Base-by-base conservation (phyloP, 2,888 invertebrate species). In the Athripsodes cinereus region DNA sequence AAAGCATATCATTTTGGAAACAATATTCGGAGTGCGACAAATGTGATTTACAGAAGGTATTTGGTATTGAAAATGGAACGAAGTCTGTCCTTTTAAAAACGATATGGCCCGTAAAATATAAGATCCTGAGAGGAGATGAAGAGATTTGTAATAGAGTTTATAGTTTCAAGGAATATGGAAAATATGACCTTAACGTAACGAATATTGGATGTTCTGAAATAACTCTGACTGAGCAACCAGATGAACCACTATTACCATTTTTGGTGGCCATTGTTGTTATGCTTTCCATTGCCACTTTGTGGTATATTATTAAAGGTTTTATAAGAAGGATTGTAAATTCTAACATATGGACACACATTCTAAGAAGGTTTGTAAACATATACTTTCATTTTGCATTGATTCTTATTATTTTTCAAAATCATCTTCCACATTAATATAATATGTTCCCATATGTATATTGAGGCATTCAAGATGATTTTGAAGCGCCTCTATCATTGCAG, bases 191-290 rank as follows among this genome's bases (percentile, higher is more conserved):
- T 57, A 74, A 78, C 61, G 58, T 74, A 2, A 68, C 69, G 0
- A 64, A 70, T 1, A 67, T 65, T 6, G 51, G 61, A 13, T 79
- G 79, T 62, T 64, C 57, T 3, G 73, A 73, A 0, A 69, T 69
- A 20, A 78, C 76, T 74, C 74, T 72, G 0, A 75, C 74, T 11
- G 76, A 79, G 66, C 78, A 79, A 66, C 79, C 79, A 0, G 79
- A 79, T 52, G 78, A 77, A 1, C 75, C 76, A 0, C 69, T 69
- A 53, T 69, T 79, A 50, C 78, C 79, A 1, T 72, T 78, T 13
- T 66, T 79, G 53, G 76, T 75, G 0, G 71, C 76, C 0, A 72
- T 74, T 1, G 75, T 79, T 31, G 73, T 75, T 8, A 68, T 78
- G 10, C 67, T 79, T 63, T 71, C 74, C 2, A 76, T 79, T 75